These are phyloP conservation scores for Zygothrica quintamaculata DNA, from an alignment of 2,888 invertebrate genomes.

Conservation along the genomic window DNA sequence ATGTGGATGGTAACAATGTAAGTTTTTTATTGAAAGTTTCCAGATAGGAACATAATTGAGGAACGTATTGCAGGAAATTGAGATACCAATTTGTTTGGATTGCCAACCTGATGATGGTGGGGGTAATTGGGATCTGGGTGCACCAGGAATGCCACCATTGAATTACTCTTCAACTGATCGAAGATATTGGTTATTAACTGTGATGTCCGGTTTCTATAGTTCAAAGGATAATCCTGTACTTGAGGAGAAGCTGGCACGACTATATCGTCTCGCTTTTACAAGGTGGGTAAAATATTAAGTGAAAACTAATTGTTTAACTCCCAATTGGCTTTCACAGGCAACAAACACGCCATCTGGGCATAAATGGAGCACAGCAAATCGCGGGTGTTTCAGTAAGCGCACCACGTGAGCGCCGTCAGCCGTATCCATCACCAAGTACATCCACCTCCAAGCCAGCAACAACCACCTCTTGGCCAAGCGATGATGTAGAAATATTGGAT, in stretches of 20 bases:
- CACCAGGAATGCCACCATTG: slow-evolving; percentile 74
- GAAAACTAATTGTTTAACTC: slow-evolving; percentile 13
- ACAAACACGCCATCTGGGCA: slow-evolving; percentile 92
- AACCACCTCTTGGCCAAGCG: slow-evolving; percentile 49
- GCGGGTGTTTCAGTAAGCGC: slow-evolving; percentile 65
- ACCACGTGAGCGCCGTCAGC: slow-evolving; percentile 69
- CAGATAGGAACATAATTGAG: no score
- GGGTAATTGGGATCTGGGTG: slow-evolving; percentile 76
- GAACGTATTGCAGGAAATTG: slow-evolving; percentile 74
- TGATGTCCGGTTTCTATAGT: slow-evolving; percentile 86
- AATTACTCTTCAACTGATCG: slow-evolving; percentile 86
- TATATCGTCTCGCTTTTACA: slow-evolving; percentile 92
- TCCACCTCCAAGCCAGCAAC: slow-evolving; percentile 15
- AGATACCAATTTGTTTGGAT: slow-evolving; percentile 83
- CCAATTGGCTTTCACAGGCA: slow-evolving; percentile 86
- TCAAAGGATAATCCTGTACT: slow-evolving; percentile 87
- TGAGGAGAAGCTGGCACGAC: slow-evolving; percentile 89
- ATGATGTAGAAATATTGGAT: slow-evolving; percentile 73
- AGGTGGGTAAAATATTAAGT: slow-evolving; percentile 85
- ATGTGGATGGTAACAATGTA: slow-evolving; percentile 86
- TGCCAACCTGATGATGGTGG: slow-evolving; percentile 81
- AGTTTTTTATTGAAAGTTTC: slow-evolving; percentile 29
- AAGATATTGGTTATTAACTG: slow-evolving; percentile 93
- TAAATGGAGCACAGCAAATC: slow-evolving; percentile 84
- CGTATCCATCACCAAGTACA: neutral